Evolutionary conservation across 1,140 invertebrate species (phyloP), one percentile per base, ranked within the genome.

Genomic region (Drosophila rhopaloa): DNA sequence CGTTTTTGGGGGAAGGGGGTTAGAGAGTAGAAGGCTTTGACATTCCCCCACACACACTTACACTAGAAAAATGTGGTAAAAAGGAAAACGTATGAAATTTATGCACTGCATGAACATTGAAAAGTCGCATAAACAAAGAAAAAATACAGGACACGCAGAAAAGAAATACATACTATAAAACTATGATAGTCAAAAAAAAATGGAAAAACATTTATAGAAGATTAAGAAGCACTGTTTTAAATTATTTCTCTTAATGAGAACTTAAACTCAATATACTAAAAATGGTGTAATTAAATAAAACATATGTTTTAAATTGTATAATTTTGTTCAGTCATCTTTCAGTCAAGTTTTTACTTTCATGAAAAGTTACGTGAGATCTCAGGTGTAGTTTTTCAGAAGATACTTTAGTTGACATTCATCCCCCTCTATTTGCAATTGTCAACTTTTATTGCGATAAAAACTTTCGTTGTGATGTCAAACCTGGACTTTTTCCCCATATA

Each of bases 41-140:
- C 77, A 84, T 84, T 81, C 77, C 81, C 24, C 61, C 50, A 74
- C 66, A 63, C 56, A 60, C 16, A 54, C 43, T 19, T 4, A 46
- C 29, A 56, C 29, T 14, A 32, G n/a, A 13, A 63, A 70, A 72
- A 56, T 74, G 40, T 24, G 27, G 59, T 62, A 76, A 78, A 78
- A 75, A 65, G 78, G 43, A 75, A 71, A 67, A 75, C 40, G 41
- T 68, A 66, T 59, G 16, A 8, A 81, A 63, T 86, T 81, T 86
- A 86, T 86, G 68, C 78, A 61, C 47, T 59, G 51, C 74, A 75
- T 71, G 65, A 63, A 75, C 85, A 85, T 66, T 74, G 77, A 81
- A 86, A 86, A 78, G 51, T 54, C 63, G 62, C 81, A 84, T 60
- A 32, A 32, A 76, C 53, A 61, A 29, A 37, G 5, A 13, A 35